A percentile compares a stretch with the other conserved stretches of the same genome.
phyloP scores from a whole-genome alignment of 2,888 invertebrate genomes.

The Molorchus minor region DNA sequence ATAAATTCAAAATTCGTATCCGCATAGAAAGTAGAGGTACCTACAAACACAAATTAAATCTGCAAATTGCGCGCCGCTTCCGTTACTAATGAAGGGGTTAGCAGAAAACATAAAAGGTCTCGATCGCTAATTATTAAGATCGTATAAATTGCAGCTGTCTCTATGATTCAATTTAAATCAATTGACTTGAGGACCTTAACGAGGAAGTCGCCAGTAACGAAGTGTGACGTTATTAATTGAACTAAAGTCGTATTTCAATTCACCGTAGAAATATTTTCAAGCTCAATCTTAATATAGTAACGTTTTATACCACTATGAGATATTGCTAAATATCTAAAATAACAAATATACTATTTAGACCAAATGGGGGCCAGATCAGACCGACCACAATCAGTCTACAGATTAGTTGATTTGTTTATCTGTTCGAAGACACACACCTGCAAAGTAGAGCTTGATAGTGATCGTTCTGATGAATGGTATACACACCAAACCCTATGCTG shows the following conservation, averaged over 20 bases:
- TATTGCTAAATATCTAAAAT: no score
- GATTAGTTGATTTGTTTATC: no score
- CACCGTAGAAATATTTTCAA: conserved; percentile 33
- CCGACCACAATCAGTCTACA: no score
- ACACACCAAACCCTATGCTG: no score
- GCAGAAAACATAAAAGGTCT: background rate
- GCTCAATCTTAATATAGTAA: conserved; percentile 38
- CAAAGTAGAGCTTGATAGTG: no score
- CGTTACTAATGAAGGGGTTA: background rate
- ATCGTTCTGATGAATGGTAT: no score
- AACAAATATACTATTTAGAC: no score
- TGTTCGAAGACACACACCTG: no score
- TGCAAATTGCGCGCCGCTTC: background rate
- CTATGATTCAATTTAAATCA: conserved; percentile 14
- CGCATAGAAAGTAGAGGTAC: no score
- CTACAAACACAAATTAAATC: conserved; percentile 1
- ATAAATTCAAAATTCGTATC: no score
- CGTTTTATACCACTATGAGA: no score
- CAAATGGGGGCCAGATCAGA: no score
- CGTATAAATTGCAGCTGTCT: conserved; percentile 11
- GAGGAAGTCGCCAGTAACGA: conserved; percentile 13
- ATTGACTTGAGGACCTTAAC: conserved; percentile 9
- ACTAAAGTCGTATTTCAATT: conserved; percentile 23
- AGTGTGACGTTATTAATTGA: conserved; percentile 11
- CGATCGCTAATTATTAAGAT: conserved; percentile 7